Percentiles rank a stretch among this genome's conserved stretches.
These are phyloP conservation scores for Anomalospiza imberbis DNA, from an alignment of 2,797 vertebrate genomes.

Conservation along the genomic window DNA sequence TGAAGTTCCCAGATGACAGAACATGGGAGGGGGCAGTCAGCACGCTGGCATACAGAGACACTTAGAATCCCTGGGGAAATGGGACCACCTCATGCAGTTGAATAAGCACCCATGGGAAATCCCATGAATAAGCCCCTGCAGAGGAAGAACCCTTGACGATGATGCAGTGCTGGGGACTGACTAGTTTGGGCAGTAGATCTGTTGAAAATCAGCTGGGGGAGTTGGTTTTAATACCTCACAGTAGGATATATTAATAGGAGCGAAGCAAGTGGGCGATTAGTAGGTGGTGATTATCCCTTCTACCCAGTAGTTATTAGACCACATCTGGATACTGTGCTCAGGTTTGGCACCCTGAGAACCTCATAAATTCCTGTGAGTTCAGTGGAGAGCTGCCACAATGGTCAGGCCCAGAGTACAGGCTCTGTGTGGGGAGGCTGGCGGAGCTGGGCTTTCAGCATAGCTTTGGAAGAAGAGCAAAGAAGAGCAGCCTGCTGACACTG, in stretches of 20 bases:
- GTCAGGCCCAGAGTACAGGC: not conserved
- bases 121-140: not conserved
- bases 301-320: not conserved
- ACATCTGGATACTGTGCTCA: not conserved
- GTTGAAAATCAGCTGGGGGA: not conserved
- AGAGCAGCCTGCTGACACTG: not conserved
- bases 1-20: not conserved
- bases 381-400: not conserved
- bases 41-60: not conserved
- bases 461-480: not conserved
- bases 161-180: not conserved
- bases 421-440: accelerated
- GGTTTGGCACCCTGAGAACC: not conserved
- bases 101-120: not conserved
- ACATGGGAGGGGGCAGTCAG: not conserved
- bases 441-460: not conserved
- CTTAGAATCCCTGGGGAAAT: not conserved
- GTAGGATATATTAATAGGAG: not conserved
- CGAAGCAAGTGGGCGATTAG: not conserved
- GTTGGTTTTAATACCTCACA: not conserved
- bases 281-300: not conserved
- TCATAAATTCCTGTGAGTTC: not conserved
- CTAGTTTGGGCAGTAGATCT: not conserved
- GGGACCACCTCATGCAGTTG: not conserved
- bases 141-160: not conserved